phyloP scores from a whole-genome alignment of 2,113 vertebrate genomes.

The Trogon surrucura region DNA sequence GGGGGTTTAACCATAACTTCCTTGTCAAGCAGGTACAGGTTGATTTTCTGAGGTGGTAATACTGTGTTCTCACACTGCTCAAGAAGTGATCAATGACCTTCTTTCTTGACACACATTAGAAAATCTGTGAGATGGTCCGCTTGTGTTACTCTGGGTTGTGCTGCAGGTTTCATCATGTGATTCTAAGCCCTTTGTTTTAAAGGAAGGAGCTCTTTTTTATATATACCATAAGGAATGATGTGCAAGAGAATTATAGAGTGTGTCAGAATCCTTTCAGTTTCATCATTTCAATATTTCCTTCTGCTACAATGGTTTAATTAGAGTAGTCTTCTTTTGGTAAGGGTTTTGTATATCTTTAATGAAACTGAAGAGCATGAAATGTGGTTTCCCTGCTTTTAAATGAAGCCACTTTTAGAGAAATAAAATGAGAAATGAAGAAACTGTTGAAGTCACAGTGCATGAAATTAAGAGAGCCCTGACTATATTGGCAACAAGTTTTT shows the following conservation, averaged over 20 bases:
- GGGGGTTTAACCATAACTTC: not conserved
- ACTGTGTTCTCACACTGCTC: not conserved
- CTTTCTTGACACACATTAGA: not conserved
- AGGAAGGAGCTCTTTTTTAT: not conserved
- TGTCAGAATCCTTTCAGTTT: constrained; percentile 66
- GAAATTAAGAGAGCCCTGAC: constrained; percentile 80
- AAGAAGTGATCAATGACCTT: not conserved
- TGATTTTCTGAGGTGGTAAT: not conserved
- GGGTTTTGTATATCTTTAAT: constrained; percentile 81
- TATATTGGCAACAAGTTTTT: constrained; percentile 64
- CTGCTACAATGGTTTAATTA: constrained; percentile 78
- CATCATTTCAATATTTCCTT: constrained; percentile 76
- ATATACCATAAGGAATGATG: constrained; percentile 21
- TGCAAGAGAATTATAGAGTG: constrained; percentile 8
- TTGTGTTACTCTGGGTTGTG: not conserved
- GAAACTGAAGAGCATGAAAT: constrained; percentile 85
- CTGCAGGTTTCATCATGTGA: not conserved
- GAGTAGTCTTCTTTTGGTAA: constrained; percentile 70
- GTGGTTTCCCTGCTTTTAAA: constrained; percentile 80
- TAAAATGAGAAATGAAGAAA: constrained; percentile 82
- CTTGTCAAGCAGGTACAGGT: not conserved
- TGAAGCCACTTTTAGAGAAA: constrained; percentile 80
- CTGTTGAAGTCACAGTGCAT: constrained; percentile 82
- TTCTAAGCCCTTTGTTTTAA: constrained; percentile 24
- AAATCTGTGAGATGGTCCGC: not conserved